Base-by-base conservation (phyloP, 2,797 vertebrate genomes). In the Pteronotus mesoamericanus region DNA sequence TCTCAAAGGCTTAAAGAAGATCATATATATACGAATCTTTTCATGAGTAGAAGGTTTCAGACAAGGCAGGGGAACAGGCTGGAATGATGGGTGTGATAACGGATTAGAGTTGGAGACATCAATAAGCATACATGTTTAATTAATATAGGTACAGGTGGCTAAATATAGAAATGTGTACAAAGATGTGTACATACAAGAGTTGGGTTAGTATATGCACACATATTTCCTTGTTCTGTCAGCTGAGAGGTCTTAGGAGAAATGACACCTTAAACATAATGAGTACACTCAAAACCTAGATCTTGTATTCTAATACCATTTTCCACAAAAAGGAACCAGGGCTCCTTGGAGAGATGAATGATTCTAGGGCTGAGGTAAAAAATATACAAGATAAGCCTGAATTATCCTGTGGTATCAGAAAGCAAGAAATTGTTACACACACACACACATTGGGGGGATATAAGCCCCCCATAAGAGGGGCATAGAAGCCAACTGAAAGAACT, bases 101-200 rank as follows among this genome's bases (percentile, higher is more conserved):
- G 14, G 42, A 74, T 57, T 91, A 88, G 42, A 80, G 53, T 32
- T 89, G 39, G 74, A 79, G 34, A 68, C 77, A 93, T 74, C 34
- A 75, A 21, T 91, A 88, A 87, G 44, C 88, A 94, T 32, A 64
- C 66, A 46, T 72, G 21, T 82, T 86, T 94, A 80, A 82, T 89
- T 79, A 71, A 37, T 86, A 68, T 53, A 90, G 22, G 80, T 68
- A 86, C 21, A 92, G 29, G 75, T 83, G 44, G 64, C 26, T 77
- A 91, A 24, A 86, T 59, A 53, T 66, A 78, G 42, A 89, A 94
- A 75, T 72, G 89, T 71, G 51, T 83, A 57, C 71, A 83, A 34
- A 57, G 46, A 72, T 51, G 3, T 84, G 11, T 93, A n/a, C 22
- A 29, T 68, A 61, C 18, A 29, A 59, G 21, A 11, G 5, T 53